These are phyloP conservation scores for Chionodraco myersi DNA, from an alignment of 2,113 vertebrate genomes.

Conservation along the genomic window DNA sequence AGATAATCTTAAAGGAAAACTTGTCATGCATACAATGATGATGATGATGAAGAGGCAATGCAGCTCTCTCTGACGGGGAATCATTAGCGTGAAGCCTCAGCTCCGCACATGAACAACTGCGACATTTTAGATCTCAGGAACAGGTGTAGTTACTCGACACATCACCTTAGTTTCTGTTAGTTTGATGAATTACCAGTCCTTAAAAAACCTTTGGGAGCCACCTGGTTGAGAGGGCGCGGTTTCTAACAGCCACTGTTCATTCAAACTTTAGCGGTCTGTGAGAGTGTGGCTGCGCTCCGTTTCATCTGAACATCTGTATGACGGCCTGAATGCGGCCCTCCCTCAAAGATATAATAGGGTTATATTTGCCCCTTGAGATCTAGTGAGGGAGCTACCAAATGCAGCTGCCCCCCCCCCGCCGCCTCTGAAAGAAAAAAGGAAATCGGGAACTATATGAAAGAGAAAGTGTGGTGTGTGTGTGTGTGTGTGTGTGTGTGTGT, in stretches of 20 bases:
- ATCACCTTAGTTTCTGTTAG: background rate
- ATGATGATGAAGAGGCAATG: slow-evolving; percentile 38
- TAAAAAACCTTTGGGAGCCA: slow-evolving; percentile 37
- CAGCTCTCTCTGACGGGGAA: background rate
- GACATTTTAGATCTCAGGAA: slow-evolving; percentile 9
- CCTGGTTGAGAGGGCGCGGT: slow-evolving; percentile 31
- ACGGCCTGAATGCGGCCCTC: slow-evolving; percentile 77
- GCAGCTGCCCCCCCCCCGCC: slow-evolving; percentile 59
- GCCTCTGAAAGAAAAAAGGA: slow-evolving; percentile 10
- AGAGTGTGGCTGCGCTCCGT: slow-evolving; percentile 33
- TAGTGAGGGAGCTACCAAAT: slow-evolving; percentile 57
- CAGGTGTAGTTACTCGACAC: slow-evolving; percentile 11
- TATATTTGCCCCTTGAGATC: slow-evolving; percentile 78
- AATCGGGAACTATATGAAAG: slow-evolving; percentile 3
- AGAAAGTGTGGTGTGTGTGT: background rate
- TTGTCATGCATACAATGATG: slow-evolving; percentile 16
- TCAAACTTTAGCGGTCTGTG: slow-evolving; percentile 55
- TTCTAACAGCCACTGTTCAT: slow-evolving; percentile 48
- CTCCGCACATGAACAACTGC: slow-evolving; percentile 4
- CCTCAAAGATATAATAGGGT: slow-evolving; percentile 76
- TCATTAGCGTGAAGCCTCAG: slow-evolving; percentile 33
- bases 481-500: slow-evolving; percentile 16
- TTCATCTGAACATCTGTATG: slow-evolving; percentile 67
- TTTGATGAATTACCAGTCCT: slow-evolving; percentile 11
- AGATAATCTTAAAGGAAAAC: slow-evolving; percentile 25